Base-by-base conservation (phyloP, 2,888 invertebrate species). In the Drosophila anomelani region DNA sequence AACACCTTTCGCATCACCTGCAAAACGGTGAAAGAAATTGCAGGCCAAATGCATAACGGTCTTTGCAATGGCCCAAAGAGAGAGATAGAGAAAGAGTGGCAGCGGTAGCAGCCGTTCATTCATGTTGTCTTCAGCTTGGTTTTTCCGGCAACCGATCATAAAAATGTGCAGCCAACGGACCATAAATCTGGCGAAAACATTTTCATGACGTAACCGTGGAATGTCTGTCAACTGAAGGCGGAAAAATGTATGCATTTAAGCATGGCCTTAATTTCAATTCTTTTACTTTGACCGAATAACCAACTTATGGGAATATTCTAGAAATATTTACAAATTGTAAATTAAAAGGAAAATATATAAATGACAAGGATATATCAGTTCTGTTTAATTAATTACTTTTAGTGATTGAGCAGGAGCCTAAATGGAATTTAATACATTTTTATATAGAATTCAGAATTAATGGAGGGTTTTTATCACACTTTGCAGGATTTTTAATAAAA, bases 21-120 rank as follows among this genome's bases (percentile, higher is more conserved):
- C 23, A 53, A 41, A 54, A n/a, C 47, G 68, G 32, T 47, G 7
- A 46, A 76, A 70, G 47, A 81, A 84, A 86, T 80, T 88, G 79
- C 89, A 73, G 75, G 73, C 79, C 89, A 86, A 87, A 76, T 84
- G 84, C 89, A 84, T 87, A 84, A 84, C 89, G 71, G 89, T 74
- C 64, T 64, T 73, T 75, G 80, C 72, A 81, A 81, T 70, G 75
- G 68, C 60, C 68, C 46, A 49, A 70, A 60, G 46, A 61, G 26
- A 57, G 36, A 64, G 20, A 64, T 55, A 62, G 57, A 60, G 44
- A 51, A 9, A 41, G 36, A 46, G 56, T 49, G 23, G 64, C 39
- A 60, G 44, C 62, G 34, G 57, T 54, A 36, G 43, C 53, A 57
- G 57, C 56, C 60, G 66, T 39, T 64, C 68, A 69, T 72, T 70